Base-by-base conservation (phyloP, 1,140 invertebrate species). In the Laupala kohalensis region DNA sequence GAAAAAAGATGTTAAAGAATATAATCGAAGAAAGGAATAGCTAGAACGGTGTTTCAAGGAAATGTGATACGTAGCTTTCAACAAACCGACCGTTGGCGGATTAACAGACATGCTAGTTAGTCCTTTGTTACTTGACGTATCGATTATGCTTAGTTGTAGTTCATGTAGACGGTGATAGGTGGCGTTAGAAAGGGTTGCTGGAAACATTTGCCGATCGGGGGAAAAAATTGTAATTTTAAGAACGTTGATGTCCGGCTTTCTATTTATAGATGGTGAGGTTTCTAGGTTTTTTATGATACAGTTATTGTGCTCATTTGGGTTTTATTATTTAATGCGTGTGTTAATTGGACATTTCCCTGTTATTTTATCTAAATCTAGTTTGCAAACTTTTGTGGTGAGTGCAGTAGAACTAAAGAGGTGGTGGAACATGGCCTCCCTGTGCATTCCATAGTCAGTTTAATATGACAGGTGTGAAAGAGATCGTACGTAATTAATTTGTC, bases 201-300 rank as follows among this genome's bases (percentile, higher is more conserved):
- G 23, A 68, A 67, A 68, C 67, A 68, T 68, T 68, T 68, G 67
- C 67, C 67, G 28, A 37, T 68, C 67, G 23, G 28, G 15, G 19
- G n/a, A 68, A 37, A 53, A 30, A 19, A 29, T 68, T 30, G 28
- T 68, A 23, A 29, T 68, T 68, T 68, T 68, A 37, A 68, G 67
- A 15, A 26, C 29, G 67, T 23, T 68, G 37, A 53, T 53, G 37
- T 53, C 37, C 37, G 37, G 37, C 37, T 13, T 53, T 53, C 37
- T 53, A 53, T 53, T 13, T 53, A 13, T 53, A 53, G 37, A 53
- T 53, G 37, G 37, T 53, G 37, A 53, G 37, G 9, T 53, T 53
- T 53, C 37, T 53, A 13, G 37, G 37, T 4, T 19, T n/a, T 53
- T 53, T 53, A 53, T 53, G 19, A 15, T 66, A 26, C 12, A 26